A percentile compares a stretch with the other conserved stretches of the same genome.
Evolutionary conservation across 2,888 invertebrate genomes (phyloP).

Genomic region (Scaptomyza caliginosa): DNA sequence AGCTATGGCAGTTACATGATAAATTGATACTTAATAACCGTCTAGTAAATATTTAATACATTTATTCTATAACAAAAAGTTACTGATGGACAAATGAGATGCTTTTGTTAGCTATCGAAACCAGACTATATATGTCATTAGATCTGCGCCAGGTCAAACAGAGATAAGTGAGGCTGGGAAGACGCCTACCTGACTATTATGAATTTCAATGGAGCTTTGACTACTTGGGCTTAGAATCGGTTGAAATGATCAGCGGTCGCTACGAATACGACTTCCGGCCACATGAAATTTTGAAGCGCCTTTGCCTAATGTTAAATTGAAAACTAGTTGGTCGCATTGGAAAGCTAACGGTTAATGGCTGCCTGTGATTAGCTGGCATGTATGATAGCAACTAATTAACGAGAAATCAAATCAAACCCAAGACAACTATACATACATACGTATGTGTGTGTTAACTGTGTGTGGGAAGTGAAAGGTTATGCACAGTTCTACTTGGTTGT

Average conservation of each 20-base stretch:
- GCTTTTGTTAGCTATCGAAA: background rate
- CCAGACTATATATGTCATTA: background rate
- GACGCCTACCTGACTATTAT: slow-evolving; percentile 25
- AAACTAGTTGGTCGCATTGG: slow-evolving; percentile 58
- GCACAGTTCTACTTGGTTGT: slow-evolving; percentile 8
- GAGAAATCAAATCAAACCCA: slow-evolving; percentile 66
- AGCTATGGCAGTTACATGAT: no score
- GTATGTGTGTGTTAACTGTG: slow-evolving; percentile 2
- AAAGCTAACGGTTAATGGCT: slow-evolving; percentile 67
- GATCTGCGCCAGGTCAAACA: background rate
- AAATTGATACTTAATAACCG: no score
- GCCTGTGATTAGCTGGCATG: slow-evolving; percentile 54
- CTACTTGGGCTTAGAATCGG: slow-evolving; percentile 28
- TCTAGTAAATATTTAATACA: no score
- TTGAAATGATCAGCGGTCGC: slow-evolving; percentile 18
- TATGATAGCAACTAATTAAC: slow-evolving; percentile 73
- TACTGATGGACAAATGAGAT: background rate
- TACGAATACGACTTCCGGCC: slow-evolving; percentile 34
- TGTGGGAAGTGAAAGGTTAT: slow-evolving; percentile 56
- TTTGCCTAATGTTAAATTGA: slow-evolving; percentile 28
- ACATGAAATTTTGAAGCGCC: background rate
- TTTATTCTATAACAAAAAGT: background rate
- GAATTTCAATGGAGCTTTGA: slow-evolving; percentile 9
- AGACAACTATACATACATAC: slow-evolving; percentile 16
- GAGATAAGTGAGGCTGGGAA: background rate